Evolutionary conservation across 2,113 vertebrate genomes (phyloP).

Genomic region (Dermatemys mawii): DNA sequence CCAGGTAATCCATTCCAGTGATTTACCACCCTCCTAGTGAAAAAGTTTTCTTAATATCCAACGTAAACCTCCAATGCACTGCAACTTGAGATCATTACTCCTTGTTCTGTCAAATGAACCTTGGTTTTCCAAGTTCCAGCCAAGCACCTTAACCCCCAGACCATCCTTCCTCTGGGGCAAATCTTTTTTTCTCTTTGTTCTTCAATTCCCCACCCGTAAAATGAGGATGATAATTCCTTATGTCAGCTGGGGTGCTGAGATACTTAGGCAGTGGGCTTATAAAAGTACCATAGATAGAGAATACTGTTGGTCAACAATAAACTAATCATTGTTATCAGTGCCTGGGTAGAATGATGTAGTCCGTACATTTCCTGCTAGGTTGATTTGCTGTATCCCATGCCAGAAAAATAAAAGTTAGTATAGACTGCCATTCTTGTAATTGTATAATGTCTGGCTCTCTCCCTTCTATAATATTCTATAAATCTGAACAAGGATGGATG

Average conservation of each 20-base stretch:
- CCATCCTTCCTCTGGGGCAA: neutral
- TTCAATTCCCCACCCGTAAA: neutral
- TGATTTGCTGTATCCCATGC: neutral
- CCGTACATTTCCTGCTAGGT: neutral
- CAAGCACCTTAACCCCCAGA: no score
- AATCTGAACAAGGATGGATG: neutral
- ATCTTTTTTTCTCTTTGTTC: neutral
- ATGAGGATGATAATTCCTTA: neutral
- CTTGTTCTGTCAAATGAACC: no score
- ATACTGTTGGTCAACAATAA: neutral
- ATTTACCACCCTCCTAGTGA: no score
- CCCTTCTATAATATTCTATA: neutral
- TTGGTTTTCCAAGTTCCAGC: no score
- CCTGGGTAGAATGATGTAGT: neutral
- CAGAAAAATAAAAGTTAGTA: neutral
- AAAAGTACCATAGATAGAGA: neutral
- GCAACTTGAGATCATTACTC: no score
- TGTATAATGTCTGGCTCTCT: neutral
- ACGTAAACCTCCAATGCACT: no score
- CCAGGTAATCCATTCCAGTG: no score
- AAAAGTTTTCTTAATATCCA: no score
- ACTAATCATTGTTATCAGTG: neutral
- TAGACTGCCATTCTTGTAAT: neutral
- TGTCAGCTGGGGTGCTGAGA: neutral
- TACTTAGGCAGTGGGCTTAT: neutral